These are phyloP conservation scores for Congeria kusceri DNA, from an alignment of 2,888 invertebrate species.

Conservation along the genomic window DNA sequence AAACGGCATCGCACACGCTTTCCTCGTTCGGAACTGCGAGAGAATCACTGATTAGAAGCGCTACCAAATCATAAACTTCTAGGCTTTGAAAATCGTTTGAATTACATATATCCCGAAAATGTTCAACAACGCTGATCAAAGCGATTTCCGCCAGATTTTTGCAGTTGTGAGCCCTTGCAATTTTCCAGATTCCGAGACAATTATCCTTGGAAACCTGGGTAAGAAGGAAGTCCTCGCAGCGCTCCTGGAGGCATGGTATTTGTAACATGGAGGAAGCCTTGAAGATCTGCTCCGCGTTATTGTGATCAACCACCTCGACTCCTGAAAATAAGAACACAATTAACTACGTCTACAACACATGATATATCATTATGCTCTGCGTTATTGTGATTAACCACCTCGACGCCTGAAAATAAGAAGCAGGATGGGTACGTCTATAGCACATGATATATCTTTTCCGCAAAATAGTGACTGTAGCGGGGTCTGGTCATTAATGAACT, in stretches of 20 bases:
- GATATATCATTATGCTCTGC: conserved; percentile 90
- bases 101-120: conserved; percentile 67
- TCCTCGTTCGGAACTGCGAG: conserved; percentile 95
- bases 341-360: too few relatives aligned
- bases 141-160: conserved; percentile 90
- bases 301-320: conserved; percentile 90
- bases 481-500: too few relatives aligned
- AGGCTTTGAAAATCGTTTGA: conserved; percentile 85
- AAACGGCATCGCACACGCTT: conserved; percentile 90
- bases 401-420: conserved; percentile 87
- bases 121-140: conserved; percentile 89
- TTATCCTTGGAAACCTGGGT: conserved; percentile 91
- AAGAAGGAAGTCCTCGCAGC: conserved; percentile 92
- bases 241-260: conserved; percentile 91
- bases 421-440: too few relatives aligned
- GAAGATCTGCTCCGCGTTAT: conserved; percentile 90
- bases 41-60: conserved; percentile 92
- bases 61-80: conserved; percentile 91
- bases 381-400: conserved; percentile 91
- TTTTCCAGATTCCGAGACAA: conserved; percentile 93
- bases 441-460: too few relatives aligned
- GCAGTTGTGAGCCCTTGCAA: conserved; percentile 91
- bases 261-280: conserved; percentile 94
- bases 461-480: too few relatives aligned
- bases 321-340: conserved; percentile 86